Percentiles rank a stretch among this genome's conserved stretches.
Conservation (phyloP, 2,113 vertebrate genomes). For the Pipa parva region DNA sequence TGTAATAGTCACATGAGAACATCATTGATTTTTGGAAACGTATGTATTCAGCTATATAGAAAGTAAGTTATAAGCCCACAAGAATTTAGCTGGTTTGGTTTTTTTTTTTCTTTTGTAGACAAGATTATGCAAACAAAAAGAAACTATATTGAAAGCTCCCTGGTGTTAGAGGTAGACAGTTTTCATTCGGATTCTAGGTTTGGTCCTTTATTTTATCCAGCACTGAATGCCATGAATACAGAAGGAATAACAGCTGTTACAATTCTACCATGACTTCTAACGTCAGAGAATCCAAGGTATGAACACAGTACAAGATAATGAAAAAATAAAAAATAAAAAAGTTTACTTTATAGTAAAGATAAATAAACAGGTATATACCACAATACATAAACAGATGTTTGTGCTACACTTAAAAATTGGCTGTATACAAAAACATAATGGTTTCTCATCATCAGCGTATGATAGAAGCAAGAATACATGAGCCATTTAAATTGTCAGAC, state of each 20-base stretch:
- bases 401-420: constrained; percentile 99
- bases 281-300: constrained; percentile 97
- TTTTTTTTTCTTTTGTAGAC: too few relatives aligned
- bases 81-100: constrained; percentile 81
- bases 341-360: constrained; percentile 90
- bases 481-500: constrained; percentile 98
- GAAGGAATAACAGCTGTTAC: constrained; percentile 98
- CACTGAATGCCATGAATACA: constrained; percentile 99
- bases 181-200: constrained; percentile 99
- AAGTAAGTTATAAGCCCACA: constrained; percentile 81
- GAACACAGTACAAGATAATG: constrained; percentile 99
- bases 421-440: constrained; percentile 98
- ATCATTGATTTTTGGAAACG: constrained; percentile 81
- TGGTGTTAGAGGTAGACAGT: constrained; percentile 95
- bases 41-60: constrained; percentile 72
- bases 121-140: constrained; percentile 84
- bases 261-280: constrained; percentile 99
- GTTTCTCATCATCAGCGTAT: constrained; percentile 93
- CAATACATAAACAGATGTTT: constrained; percentile 99
- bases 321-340: constrained; percentile 89
- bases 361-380: constrained; percentile 89
- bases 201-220: constrained; percentile 99
- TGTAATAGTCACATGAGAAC: constrained; percentile 86
- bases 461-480: constrained; percentile 99
- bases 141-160: constrained; percentile 85